Percentiles rank a stretch among this genome's conserved stretches.
Conservation (phyloP, 2,113 vertebrate species). For the Marmota flaviventris region DNA sequence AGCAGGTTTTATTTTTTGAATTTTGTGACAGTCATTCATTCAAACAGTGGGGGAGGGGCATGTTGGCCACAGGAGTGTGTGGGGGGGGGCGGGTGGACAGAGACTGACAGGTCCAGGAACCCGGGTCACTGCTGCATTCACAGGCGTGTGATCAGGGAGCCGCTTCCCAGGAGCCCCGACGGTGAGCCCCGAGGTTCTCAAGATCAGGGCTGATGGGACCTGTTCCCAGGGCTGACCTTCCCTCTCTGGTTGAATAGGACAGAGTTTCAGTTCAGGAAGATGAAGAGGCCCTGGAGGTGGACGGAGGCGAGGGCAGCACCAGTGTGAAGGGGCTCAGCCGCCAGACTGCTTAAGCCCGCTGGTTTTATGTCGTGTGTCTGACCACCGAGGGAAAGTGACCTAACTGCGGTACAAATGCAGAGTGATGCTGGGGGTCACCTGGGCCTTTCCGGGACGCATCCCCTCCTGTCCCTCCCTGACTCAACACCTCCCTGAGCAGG, state of each 20-base stretch:
- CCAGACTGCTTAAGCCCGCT: accelerated
- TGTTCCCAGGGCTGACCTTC: not conserved
- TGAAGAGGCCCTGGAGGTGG: accelerated
- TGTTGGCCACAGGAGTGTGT: no score
- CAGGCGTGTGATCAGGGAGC: not conserved
- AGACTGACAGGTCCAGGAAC: not conserved
- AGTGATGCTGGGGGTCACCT: not conserved
- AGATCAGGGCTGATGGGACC: not conserved
- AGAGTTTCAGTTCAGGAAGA: not conserved
- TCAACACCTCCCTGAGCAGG: not conserved
- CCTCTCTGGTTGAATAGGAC: not conserved
- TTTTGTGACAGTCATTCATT: not conserved
- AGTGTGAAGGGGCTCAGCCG: accelerated
- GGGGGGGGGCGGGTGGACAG: no score
- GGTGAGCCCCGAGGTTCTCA: no score
- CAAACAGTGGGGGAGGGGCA: not conserved
- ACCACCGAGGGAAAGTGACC: no score
- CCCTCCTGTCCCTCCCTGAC: not conserved
- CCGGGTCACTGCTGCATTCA: accelerated
- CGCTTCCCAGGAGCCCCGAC: accelerated
- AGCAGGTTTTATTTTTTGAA: not conserved
- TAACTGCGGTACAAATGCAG: not conserved
- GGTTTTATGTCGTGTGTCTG: no score
- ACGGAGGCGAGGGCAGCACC: accelerated
- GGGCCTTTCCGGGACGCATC: accelerated